Evolutionary conservation across 2,888 invertebrate genomes (phyloP).

Genomic region (Lasioglossum pauxillum): DNA sequence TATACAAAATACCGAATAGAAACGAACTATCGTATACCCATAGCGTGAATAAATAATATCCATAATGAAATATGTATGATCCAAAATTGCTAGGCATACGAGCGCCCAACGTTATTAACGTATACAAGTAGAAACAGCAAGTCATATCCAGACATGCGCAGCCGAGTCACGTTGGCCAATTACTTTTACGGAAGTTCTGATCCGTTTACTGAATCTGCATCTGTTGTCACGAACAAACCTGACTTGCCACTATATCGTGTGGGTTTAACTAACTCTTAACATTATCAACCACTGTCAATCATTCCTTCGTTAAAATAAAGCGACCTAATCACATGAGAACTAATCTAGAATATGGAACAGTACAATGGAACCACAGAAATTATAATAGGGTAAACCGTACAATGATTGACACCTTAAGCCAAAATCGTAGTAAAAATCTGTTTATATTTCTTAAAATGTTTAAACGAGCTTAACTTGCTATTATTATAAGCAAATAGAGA

Average conservation of each 20-base stretch:
- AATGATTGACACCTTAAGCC: too few relatives aligned
- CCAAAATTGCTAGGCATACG: neutral
- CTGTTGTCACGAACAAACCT: neutral
- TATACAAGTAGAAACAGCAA: slow-evolving; percentile 5
- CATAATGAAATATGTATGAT: neutral
- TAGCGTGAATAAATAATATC: neutral
- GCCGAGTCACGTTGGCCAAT: slow-evolving; percentile 6
- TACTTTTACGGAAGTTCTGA: slow-evolving; percentile 11
- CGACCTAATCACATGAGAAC: neutral
- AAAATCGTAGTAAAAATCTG: too few relatives aligned
- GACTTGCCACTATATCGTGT: neutral
- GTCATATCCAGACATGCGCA: neutral
- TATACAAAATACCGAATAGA: neutral
- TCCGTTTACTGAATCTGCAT: neutral
- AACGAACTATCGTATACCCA: neutral
- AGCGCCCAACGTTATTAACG: neutral
- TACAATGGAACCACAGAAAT: slow-evolving; percentile 68
- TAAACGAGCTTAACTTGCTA: too few relatives aligned
- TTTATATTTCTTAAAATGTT: too few relatives aligned
- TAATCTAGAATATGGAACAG: too few relatives aligned
- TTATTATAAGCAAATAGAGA: too few relatives aligned
- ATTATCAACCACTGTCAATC: neutral
- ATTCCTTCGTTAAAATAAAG: neutral
- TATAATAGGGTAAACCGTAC: too few relatives aligned
- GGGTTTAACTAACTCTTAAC: neutral